These are phyloP conservation scores for Hydrocynus forskahlii DNA, from an alignment of 2,797 vertebrate genomes.

Conservation along the genomic window DNA sequence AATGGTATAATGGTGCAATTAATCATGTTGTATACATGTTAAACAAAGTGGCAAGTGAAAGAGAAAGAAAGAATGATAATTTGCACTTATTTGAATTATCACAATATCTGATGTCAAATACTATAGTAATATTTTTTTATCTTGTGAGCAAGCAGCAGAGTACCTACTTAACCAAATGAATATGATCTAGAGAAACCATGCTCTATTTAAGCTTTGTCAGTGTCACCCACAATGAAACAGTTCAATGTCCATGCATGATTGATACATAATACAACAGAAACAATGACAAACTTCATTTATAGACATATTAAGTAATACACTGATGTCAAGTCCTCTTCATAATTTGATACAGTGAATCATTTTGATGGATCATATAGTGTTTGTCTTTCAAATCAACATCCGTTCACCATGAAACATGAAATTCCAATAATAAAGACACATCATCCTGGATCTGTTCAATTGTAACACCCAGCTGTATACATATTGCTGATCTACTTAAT, in stretches of 20 bases:
- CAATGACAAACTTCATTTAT: slow-evolving; percentile 1
- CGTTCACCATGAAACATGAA: not conserved
- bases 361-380: slow-evolving; percentile 9
- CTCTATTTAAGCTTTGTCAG: not conserved
- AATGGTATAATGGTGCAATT: too few relatives aligned
- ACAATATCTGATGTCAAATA: too few relatives aligned
- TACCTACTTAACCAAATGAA: not conserved
- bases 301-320: not conserved
- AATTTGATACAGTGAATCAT: not conserved
- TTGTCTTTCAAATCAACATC: not conserved
- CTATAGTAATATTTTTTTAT: too few relatives aligned
- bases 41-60: too few relatives aligned
- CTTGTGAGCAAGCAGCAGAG: too few relatives aligned
- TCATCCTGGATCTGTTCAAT: slow-evolving; percentile 6
- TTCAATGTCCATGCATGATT: not conserved
- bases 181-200: not conserved
- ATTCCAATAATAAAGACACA: slow-evolving; percentile 11
- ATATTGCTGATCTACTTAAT: slow-evolving; percentile 12
- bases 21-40: too few relatives aligned
- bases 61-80: too few relatives aligned
- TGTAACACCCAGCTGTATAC: not conserved
- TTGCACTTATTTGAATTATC: too few relatives aligned
- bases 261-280: slow-evolving; percentile 20
- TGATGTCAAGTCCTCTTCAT: not conserved
- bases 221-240: slow-evolving; percentile 19